phyloP scores from a whole-genome alignment of 2,888 invertebrate species.

The Amphipyra berbera region DNA sequence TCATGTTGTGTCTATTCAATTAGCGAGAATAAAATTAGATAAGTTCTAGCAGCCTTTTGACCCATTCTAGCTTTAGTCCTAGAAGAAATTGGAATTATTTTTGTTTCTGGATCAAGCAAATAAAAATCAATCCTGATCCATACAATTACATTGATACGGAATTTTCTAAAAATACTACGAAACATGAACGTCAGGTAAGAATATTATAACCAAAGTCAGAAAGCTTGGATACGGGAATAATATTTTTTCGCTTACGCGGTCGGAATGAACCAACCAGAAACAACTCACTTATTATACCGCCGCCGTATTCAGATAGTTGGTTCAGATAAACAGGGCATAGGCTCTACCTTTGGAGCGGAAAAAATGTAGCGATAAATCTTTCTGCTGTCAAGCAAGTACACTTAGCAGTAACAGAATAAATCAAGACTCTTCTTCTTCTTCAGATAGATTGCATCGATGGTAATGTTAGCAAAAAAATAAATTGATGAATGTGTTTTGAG shows the following conservation, averaged over 20 bases:
- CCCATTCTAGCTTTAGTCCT: too few relatives aligned
- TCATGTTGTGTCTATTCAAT: too few relatives aligned
- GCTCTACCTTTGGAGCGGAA: conserved; percentile 69
- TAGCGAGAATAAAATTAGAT: too few relatives aligned
- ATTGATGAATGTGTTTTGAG: background rate
- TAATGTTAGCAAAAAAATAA: conserved; percentile 62
- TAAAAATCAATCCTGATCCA: too few relatives aligned
- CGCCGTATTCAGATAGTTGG: conserved; percentile 60
- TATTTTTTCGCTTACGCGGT: conserved; percentile 26
- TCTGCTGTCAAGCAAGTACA: conserved; percentile 78
- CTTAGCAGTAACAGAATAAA: conserved; percentile 78
- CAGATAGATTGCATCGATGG: conserved; percentile 72
- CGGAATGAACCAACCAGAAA: conserved; percentile 29
- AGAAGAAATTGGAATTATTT: too few relatives aligned
- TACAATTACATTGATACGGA: too few relatives aligned
- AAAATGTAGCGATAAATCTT: conserved; percentile 82
- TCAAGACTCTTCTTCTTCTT: conserved; percentile 66
- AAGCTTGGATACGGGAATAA: background rate
- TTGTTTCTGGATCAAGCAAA: too few relatives aligned
- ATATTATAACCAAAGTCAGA: too few relatives aligned
- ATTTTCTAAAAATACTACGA: too few relatives aligned
- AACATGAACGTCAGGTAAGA: too few relatives aligned
- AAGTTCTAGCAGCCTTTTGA: too few relatives aligned
- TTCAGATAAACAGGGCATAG: conserved; percentile 56
- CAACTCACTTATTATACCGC: conserved; percentile 58